Evolutionary conservation across 1,140 invertebrate species (phyloP), one percentile per base, ranked within the genome.

Genomic region (Drosophila jambulina): DNA sequence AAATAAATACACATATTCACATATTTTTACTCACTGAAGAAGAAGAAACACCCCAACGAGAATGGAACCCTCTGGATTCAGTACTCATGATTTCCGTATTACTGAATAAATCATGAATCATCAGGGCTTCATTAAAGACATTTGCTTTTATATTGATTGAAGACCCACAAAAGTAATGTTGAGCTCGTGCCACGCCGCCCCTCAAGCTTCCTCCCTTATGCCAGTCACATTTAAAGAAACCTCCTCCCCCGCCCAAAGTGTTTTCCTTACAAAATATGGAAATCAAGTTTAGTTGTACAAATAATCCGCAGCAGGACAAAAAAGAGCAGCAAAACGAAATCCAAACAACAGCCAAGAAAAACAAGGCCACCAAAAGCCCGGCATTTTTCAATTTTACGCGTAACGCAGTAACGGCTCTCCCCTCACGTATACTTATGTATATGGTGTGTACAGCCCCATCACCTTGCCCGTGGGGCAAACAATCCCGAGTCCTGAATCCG

Each of bases 231-330:
- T 70, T 68, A 23, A 70, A 45, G 36, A 2, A 65, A n/a, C 9
- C 36, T 23, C 25, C 29, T 12, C 23, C 45, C 65, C 70, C 68
- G 12, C 68, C 6, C 45, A 42, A 72, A 72, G 56, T 74, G 45
- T 59, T 59, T 51, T 59, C 27, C 68, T 60, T 72, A 49, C 36
- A 60, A 60, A 49, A 75, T 82, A 78, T 83, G 81, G 68, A 82
- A 82, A 78, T 82, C 81, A 75, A 82, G 69, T 78, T 69, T 75
- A 76, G 53, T 76, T 67, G 62, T 78, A 75, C 75, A 83, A 79
- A 82, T 79, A 82, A 83, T 82, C 56, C 69, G 19, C 45, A 62
- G 25, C 63, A 61, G 21, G 23, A 48, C 23, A 49, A 38, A 60
- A 27, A 63, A 53, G 49, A 75, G 34, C 49, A 77, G 60, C 51